These are phyloP conservation scores for Plecturocebus donacophilus DNA, from an alignment of 2,113 vertebrate species.

Conservation along the genomic window DNA sequence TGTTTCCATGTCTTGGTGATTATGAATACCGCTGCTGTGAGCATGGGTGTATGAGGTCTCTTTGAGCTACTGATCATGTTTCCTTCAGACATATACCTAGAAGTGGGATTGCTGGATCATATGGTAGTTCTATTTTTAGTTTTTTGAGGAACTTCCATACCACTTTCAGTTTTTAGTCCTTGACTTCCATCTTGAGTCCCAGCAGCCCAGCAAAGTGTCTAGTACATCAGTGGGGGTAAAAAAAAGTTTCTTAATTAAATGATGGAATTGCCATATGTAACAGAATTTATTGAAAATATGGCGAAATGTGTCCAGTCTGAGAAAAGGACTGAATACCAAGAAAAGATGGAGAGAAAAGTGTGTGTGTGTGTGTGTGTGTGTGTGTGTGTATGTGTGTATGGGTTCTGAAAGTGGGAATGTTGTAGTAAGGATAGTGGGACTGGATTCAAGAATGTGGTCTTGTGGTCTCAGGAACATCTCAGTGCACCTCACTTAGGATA, in stretches of 20 bases:
- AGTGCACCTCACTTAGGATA: not conserved
- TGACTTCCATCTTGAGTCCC: not conserved
- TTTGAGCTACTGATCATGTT: not conserved
- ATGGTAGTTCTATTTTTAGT: not conserved
- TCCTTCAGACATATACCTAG: not conserved
- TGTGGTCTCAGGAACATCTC: not conserved
- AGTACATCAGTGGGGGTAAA: not conserved
- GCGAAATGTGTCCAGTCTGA: not conserved
- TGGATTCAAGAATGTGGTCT: not conserved
- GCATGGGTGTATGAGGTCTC: not conserved
- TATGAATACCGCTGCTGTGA: not conserved
- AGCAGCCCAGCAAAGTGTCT: not conserved
- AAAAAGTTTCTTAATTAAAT: not conserved
- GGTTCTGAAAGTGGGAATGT: not conserved
- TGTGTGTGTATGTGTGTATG: too few species aligned
- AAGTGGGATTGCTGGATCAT: not conserved
- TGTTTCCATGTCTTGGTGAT: not conserved
- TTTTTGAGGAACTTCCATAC: not conserved
- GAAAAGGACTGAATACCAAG: not conserved
- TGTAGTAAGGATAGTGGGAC: not conserved
- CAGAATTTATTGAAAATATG: not conserved
- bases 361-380: too few species aligned
- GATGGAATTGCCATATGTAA: not conserved
- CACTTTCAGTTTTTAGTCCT: not conserved
- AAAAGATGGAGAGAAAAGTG: not conserved